Evolutionary conservation across 1,140 invertebrate genomes (phyloP), one percentile per base, ranked within the genome.

Genomic region (Drosophila melanica): DNA sequence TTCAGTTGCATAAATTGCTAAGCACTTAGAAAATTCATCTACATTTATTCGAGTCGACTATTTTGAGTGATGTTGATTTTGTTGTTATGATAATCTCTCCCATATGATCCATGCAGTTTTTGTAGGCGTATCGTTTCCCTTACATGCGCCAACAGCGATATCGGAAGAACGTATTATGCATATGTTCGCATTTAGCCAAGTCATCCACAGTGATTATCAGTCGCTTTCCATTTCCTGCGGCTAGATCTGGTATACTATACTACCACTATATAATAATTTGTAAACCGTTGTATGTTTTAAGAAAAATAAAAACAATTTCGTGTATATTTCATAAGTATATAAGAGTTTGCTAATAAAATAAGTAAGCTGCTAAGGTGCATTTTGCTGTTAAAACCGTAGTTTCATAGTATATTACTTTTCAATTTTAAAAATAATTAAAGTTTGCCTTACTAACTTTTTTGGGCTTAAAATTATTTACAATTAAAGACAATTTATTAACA

Each of bases 81-180:
- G 6, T 27, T 10, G 53, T 12, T 44, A 23, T 54, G 12, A 45
- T 11, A 27, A 47, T 44, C 8, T 18, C 3, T 44, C 20, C 20
- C 27, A 27, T 7, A 1, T 27, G 27, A 5, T 6, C 0, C 27
- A 45, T 27, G 11, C 16, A 9, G 1, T 35, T n/a, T 37, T 18
- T 39, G 81, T 86, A 48, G 81, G 81, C 74, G 81, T 71, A 42
- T 65, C 44, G 66, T 66, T 81, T 78, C 82, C 78, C 66, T 50
- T 63, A 65, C 42, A 81, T 75, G 75, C 74, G 18, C 45, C 51
- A 11, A 33, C 18, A 12, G 54, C 20, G 8, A 27, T 39, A 70
- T 39, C 18, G 23, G 11, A n/a, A 14, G 1, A 37, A 6, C 18
- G 8, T 27, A 23, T 16, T 33, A 37, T 66, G 55, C 54, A 67